These are phyloP conservation scores for Alaudala cheleensis DNA, from an alignment of 2,113 vertebrate genomes.

Conservation along the genomic window DNA sequence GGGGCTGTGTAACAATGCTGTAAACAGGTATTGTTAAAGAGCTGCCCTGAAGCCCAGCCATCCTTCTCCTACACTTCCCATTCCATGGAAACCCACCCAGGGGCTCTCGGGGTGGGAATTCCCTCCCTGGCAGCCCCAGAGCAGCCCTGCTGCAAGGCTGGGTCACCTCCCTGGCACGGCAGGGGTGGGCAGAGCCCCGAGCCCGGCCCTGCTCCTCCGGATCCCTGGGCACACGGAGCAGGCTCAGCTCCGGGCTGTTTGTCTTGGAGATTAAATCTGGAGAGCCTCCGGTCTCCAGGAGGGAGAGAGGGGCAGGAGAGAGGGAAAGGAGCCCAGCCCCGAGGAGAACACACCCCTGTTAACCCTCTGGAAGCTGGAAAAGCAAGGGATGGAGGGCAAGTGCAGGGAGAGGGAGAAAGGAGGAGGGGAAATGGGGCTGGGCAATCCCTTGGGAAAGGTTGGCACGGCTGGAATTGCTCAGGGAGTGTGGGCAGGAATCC, in stretches of 20 bases:
- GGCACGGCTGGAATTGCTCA: neutral
- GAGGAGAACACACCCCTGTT: neutral
- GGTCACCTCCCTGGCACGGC: neutral
- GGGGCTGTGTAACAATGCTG: too few relatives aligned
- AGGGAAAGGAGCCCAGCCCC: neutral
- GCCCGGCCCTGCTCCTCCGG: neutral
- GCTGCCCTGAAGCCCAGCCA: too few relatives aligned
- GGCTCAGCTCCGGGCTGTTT: constrained; percentile 61
- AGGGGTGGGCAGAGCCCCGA: neutral
- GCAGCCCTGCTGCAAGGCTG: neutral
- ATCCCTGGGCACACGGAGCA: neutral
- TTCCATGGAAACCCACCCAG: neutral
- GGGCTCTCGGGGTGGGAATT: neutral
- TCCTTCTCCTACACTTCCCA: neutral
- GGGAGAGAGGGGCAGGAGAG: constrained; percentile 20
- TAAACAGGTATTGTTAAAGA: too few relatives aligned
- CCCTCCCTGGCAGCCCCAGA: constrained; percentile 11
- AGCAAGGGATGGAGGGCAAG: neutral
- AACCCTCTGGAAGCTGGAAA: constrained; percentile 19
- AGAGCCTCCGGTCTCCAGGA: constrained; percentile 35
- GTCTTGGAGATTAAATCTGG: constrained; percentile 70
- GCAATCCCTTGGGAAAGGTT: neutral
- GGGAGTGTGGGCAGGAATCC: neutral
- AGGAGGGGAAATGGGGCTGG: neutral
- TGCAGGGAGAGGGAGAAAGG: neutral